Conservation (phyloP, 2,888 invertebrate genomes). For the Drosophila prolongata region DNA sequence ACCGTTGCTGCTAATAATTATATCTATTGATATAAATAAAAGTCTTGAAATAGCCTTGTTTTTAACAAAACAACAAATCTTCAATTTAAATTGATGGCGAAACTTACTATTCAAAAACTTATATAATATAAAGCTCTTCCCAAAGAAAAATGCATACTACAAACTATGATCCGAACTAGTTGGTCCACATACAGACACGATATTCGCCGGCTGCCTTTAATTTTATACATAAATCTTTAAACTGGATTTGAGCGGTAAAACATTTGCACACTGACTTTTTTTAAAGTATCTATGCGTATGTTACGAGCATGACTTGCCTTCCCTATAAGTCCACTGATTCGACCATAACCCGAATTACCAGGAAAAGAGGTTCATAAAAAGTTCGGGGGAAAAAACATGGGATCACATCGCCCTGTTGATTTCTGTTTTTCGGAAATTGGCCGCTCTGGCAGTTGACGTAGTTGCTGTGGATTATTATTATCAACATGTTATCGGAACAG, state of each 20-base stretch:
- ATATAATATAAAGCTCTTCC: background rate
- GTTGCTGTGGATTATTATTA: slow-evolving; percentile 26
- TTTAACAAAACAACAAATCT: no score
- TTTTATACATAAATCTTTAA: background rate
- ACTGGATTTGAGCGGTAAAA: background rate
- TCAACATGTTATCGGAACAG: slow-evolving; percentile 36
- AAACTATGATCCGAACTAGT: slow-evolving; percentile 1
- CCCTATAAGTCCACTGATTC: background rate
- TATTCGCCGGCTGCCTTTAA: background rate
- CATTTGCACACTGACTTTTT: background rate
- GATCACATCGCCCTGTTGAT: slow-evolving; percentile 23
- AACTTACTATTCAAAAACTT: no score
- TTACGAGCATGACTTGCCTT: background rate
- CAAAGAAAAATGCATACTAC: background rate
- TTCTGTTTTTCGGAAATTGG: background rate
- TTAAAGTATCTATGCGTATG: background rate
- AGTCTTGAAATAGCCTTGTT: no score
- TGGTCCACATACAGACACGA: background rate
- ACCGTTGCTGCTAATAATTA: no score
- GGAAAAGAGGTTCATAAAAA: background rate
- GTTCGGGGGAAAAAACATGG: background rate
- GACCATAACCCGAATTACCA: background rate
- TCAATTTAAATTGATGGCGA: no score
- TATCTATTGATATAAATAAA: no score
- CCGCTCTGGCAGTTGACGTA: slow-evolving; percentile 8